These are phyloP conservation scores for Ditylenchus dipsaci DNA, from an alignment of 1,140 invertebrate species.

Conservation along the genomic window DNA sequence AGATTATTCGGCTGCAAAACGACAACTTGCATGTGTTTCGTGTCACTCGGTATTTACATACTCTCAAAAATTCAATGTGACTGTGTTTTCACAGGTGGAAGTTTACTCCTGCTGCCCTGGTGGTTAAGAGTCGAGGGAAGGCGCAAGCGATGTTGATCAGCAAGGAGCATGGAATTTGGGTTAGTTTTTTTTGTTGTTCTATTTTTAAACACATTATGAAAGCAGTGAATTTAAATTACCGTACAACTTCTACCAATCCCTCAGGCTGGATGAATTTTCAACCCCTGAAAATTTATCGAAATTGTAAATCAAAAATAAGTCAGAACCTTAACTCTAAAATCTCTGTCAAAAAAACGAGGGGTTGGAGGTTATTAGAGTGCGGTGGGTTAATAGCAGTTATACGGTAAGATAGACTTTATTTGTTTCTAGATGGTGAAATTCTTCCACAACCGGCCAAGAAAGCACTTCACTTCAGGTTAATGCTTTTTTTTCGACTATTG, in stretches of 20 bases:
- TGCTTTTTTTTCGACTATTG: background rate
- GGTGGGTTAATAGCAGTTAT: too few species aligned
- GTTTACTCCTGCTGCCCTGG: slow-evolving; percentile 46
- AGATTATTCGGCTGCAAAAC: slow-evolving; percentile 41
- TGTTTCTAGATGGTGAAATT: slow-evolving; percentile 41
- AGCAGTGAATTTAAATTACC: slow-evolving; percentile 11
- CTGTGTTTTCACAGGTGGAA: slow-evolving; percentile 26
- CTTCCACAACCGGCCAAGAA: slow-evolving; percentile 47
- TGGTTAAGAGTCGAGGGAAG: slow-evolving; percentile 13
- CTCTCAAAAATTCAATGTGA: too few species aligned
- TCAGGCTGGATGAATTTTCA: too few species aligned
- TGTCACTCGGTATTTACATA: slow-evolving; percentile 24
- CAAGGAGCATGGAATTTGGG: slow-evolving; percentile 54
- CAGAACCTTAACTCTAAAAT: too few species aligned
- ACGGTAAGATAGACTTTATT: too few species aligned
- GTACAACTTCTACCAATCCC: background rate
- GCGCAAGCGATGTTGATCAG: slow-evolving; percentile 22
- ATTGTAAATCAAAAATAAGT: too few species aligned
- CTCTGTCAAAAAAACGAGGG: too few species aligned
- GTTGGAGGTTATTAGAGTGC: too few species aligned
- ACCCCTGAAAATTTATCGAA: too few species aligned
- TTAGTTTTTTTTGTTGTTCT: too few species aligned
- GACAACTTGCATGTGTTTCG: slow-evolving; percentile 46
- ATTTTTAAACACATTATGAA: too few species aligned
- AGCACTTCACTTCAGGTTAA: slow-evolving; percentile 35